Evolutionary conservation across 2,113 vertebrate genomes (phyloP).

Genomic region (Dascyllus trimaculatus): DNA sequence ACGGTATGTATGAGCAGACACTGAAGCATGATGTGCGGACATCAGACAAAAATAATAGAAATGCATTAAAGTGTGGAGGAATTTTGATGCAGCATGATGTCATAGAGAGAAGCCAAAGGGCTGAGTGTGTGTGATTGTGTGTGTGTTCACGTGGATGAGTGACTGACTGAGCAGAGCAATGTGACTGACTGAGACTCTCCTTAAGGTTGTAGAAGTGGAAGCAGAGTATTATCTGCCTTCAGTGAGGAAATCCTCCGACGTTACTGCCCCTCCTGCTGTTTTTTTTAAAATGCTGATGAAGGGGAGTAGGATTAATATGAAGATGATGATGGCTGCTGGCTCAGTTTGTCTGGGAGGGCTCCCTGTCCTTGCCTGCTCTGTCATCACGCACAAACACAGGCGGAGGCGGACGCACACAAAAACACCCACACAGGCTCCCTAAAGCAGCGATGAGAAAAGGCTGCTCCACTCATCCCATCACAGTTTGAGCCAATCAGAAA

Average conservation of each 20-base stretch:
- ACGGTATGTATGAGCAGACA: slow-evolving; percentile 79
- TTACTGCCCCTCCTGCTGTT: background rate
- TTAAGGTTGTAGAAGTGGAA: slow-evolving; percentile 48
- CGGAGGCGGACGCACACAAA: slow-evolving; percentile 20
- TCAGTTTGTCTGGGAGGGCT: slow-evolving; percentile 73
- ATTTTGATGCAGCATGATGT: slow-evolving; percentile 73
- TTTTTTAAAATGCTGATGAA: slow-evolving; percentile 30
- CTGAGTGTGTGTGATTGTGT: slow-evolving; percentile 23
- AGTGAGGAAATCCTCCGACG: background rate
- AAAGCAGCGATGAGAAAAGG: slow-evolving; percentile 48
- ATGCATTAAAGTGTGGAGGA: slow-evolving; percentile 71
- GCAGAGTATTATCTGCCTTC: slow-evolving; percentile 36
- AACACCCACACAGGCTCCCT: slow-evolving; percentile 48
- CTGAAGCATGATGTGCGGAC: slow-evolving; percentile 76
- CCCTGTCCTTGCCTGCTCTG: slow-evolving; percentile 53
- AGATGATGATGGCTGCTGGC: slow-evolving; percentile 64
- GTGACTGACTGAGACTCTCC: slow-evolving; percentile 48
- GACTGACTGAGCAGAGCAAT: slow-evolving; percentile 46
- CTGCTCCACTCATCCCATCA: slow-evolving; percentile 13
- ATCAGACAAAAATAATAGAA: slow-evolving; percentile 69
- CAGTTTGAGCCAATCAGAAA: slow-evolving; percentile 65
- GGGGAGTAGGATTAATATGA: slow-evolving; percentile 45
- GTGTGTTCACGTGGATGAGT: slow-evolving; percentile 8
- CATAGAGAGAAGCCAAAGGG: slow-evolving; percentile 58
- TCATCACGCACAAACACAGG: slow-evolving; percentile 32